Evolutionary conservation across 1,140 invertebrate species (phyloP).

Genomic region (Carposina sasakii): DNA sequence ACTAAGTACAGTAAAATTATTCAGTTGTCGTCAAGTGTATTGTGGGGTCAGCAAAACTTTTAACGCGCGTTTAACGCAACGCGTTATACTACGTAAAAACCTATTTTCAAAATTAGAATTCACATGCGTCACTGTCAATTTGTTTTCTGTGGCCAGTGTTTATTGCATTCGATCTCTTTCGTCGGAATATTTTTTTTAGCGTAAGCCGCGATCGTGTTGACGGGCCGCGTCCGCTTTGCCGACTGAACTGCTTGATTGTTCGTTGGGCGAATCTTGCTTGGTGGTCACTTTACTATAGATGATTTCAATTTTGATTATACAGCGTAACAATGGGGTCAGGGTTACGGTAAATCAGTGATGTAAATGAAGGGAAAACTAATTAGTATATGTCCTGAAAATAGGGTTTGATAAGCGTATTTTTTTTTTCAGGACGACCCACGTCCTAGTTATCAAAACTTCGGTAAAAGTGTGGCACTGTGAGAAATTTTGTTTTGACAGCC

Average conservation of each 20-base stretch:
- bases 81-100: constrained; percentile 6
- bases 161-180: constrained; percentile 2
- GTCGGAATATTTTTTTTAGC: constrained; percentile 12
- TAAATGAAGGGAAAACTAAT: constrained; percentile 25
- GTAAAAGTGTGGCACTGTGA: background rate
- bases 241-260: constrained; percentile 41
- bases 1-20: too few species aligned
- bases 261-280: constrained; percentile 25
- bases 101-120: constrained; percentile 22
- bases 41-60: too few species aligned
- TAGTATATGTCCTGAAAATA: too few species aligned
- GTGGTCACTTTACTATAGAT: constrained; percentile 57
- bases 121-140: constrained; percentile 14
- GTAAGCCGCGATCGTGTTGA: constrained; percentile 30
- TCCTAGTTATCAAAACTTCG: background rate
- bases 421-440: background rate
- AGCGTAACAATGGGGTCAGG: constrained; percentile 48
- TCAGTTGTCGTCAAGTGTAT: too few species aligned
- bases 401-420: background rate
- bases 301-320: constrained; percentile 60
- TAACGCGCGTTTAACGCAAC: too few species aligned
- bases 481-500: background rate
- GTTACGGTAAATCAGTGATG: constrained; percentile 41
- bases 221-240: constrained; percentile 41
- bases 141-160: constrained; percentile 21